Conservation (phyloP, 2,888 invertebrate genomes). For the Geotrupes spiniger region DNA sequence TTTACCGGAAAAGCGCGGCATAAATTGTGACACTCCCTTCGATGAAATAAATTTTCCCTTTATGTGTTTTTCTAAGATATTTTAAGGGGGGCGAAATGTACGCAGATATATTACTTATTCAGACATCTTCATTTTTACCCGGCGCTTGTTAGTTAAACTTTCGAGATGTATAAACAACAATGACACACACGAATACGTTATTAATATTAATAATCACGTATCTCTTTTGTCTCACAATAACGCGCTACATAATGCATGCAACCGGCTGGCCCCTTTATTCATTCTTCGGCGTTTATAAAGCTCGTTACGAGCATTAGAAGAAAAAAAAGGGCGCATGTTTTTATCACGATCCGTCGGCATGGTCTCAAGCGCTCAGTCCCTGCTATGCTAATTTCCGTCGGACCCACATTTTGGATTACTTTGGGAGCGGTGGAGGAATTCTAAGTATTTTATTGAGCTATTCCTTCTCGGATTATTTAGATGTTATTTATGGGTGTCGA, state of each 20-base stretch:
- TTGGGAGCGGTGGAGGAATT: conserved; percentile 18
- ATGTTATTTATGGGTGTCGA: conserved; percentile 13
- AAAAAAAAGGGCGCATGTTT: conserved; percentile 10
- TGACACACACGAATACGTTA: conserved; percentile 11
- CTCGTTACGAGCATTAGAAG: conserved; percentile 12
- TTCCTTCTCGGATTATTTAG: conserved; percentile 6
- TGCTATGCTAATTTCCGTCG: conserved; percentile 21
- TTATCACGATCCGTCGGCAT: conserved; percentile 5
- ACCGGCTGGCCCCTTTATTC: conserved; percentile 14
- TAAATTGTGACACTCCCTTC: neutral
- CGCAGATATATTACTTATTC: conserved; percentile 18
- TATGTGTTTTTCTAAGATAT: conserved; percentile 14
- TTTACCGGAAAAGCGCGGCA: neutral
- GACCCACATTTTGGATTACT: too few relatives aligned
- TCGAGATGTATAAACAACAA: conserved; percentile 14
- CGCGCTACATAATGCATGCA: conserved; percentile 21
- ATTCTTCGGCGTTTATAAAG: conserved; percentile 11
- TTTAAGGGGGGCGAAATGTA: conserved; percentile 13
- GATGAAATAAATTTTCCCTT: conserved; percentile 4
- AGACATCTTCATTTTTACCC: conserved; percentile 13
- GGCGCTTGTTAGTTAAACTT: conserved; percentile 7
- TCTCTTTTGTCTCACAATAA: conserved; percentile 16
- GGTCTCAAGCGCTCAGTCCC: neutral
- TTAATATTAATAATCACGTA: conserved; percentile 18
- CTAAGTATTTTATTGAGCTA: conserved; percentile 18